Conservation (phyloP, 1,140 invertebrate genomes). For the Drosophila arawakana region DNA sequence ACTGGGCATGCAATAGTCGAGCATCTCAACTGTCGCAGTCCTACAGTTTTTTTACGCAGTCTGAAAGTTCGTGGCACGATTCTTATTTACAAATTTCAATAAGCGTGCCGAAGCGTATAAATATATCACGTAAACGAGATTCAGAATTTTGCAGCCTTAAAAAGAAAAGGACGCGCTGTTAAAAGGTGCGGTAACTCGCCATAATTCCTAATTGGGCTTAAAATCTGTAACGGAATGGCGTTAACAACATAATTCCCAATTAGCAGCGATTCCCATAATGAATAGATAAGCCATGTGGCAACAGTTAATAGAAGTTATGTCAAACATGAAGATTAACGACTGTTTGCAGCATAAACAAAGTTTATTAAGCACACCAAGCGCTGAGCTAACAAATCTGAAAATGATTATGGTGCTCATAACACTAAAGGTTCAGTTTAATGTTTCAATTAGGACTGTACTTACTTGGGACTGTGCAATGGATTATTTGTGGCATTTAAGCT, state of each 20-base stretch:
- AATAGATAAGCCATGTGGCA: conserved; percentile 6
- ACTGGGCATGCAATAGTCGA: no score
- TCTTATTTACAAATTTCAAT: conserved; percentile 4
- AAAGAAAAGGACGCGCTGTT: not conserved
- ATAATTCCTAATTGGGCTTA: conserved; percentile 33
- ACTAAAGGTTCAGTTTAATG: not conserved
- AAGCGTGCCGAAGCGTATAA: conserved; percentile 32
- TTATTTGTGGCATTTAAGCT: not conserved
- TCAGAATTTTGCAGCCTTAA: conserved; percentile 13
- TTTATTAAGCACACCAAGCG: conserved; percentile 11
- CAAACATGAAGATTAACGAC: not conserved
- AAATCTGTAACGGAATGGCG: not conserved
- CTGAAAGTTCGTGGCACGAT: not conserved
- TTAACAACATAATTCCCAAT: conserved; percentile 33
- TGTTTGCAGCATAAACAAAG: not conserved
- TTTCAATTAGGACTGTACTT: not conserved
- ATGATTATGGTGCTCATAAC: conserved; percentile 18
- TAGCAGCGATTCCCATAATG: conserved; percentile 32
- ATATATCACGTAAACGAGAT: conserved; percentile 22
- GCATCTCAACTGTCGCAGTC: no score
- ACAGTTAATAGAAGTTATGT: conserved; percentile 26
- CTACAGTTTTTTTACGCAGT: not conserved
- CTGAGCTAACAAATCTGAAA: conserved; percentile 15
- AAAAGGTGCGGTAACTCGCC: not conserved
- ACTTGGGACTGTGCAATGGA: not conserved